Conservation (phyloP, 2,888 invertebrate genomes). For the Entomobrya proxima region DNA sequence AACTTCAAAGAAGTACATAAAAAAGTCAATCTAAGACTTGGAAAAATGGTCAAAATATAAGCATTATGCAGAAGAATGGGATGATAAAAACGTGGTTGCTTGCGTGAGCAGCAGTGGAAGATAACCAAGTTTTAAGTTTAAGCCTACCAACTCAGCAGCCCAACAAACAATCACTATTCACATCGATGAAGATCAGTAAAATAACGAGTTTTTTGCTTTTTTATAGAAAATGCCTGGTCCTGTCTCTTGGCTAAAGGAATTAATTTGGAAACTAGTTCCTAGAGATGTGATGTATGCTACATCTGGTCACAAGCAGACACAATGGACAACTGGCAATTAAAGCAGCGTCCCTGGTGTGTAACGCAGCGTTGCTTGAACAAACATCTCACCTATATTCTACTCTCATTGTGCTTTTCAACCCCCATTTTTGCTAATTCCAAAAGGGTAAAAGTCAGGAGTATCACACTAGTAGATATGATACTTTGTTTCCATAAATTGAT, state of each 20-base stretch:
- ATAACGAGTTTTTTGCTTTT: slow-evolving; percentile 26
- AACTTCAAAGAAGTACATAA: slow-evolving; percentile 12
- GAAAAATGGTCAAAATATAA: slow-evolving; percentile 3
- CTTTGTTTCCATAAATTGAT: slow-evolving; percentile 1
- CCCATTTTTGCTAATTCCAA: neutral
- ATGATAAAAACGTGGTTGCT: neutral
- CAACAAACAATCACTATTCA: neutral
- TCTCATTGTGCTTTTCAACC: neutral
- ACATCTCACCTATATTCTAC: neutral
- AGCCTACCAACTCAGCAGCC: too few species aligned
- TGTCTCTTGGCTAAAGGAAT: neutral
- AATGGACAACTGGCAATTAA: slow-evolving; percentile 46
- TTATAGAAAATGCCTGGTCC: neutral
- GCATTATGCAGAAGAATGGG: neutral
- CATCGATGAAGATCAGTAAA: neutral
- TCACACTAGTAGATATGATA: neutral
- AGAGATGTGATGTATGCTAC: slow-evolving; percentile 15
- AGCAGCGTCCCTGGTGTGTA: neutral
- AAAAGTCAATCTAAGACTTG: neutral
- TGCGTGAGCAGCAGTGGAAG: slow-evolving; percentile 6
- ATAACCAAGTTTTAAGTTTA: slow-evolving; percentile 1
- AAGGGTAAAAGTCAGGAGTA: neutral
- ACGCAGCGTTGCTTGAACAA: neutral
- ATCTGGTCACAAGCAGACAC: slow-evolving; percentile 16
- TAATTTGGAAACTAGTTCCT: slow-evolving; percentile 47